phyloP scores from a whole-genome alignment of 2,888 invertebrate genomes.

The Deilephila elpenor region DNA sequence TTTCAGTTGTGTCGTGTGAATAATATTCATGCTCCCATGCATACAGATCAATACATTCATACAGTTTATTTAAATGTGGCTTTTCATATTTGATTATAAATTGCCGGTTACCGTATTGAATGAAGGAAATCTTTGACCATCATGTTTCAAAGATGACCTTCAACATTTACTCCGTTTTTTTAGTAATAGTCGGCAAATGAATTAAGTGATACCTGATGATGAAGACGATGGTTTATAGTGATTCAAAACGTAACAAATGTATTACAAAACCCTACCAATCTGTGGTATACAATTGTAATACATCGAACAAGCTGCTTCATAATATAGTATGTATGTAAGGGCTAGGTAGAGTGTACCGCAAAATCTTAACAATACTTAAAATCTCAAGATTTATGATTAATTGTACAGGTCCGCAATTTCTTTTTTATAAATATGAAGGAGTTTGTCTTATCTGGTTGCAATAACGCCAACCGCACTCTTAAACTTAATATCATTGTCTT shows the following conservation, averaged over 20 bases:
- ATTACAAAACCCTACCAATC: no score
- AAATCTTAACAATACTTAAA: no score
- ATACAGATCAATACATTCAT: constrained; percentile 13
- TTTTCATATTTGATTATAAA: neutral
- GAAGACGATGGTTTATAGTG: no score
- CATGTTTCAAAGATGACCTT: neutral
- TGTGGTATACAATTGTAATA: no score
- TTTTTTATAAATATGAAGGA: no score
- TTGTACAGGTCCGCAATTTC: no score
- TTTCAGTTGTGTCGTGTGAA: constrained; percentile 7
- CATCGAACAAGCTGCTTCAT: no score
- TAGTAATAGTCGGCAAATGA: neutral
- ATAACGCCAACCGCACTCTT: neutral
- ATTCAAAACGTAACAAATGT: no score
- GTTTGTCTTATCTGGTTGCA: no score
- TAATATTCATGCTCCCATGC: neutral
- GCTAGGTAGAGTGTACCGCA: no score
- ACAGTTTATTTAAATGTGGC: neutral
- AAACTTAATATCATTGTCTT: neutral
- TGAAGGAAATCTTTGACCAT: constrained; percentile 3
- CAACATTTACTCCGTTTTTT: neutral
- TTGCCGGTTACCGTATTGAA: neutral
- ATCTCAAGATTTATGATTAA: no score
- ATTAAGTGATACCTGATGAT: neutral
- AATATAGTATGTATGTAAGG: no score